Evolutionary conservation across 2,113 vertebrate genomes (phyloP).

Genomic region (Varanus komodoensis): DNA sequence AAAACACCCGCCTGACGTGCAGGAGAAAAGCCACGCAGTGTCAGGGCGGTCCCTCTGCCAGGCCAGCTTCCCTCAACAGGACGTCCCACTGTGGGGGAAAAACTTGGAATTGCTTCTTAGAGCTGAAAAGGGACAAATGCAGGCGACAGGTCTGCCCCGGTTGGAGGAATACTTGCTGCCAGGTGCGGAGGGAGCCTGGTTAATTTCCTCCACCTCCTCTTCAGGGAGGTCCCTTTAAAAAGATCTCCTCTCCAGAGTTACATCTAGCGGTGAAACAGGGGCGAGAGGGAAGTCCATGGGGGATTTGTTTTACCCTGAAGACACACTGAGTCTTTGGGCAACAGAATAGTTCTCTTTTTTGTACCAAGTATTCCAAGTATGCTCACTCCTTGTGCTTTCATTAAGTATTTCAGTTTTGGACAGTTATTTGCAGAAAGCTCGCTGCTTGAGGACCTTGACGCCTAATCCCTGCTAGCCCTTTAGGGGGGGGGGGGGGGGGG

Average conservation of each 20-base stretch:
- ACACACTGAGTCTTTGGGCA: background rate
- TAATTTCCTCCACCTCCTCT: no score
- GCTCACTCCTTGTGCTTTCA: background rate
- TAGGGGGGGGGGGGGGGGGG: background rate
- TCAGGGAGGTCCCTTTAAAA: background rate
- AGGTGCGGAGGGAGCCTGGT: background rate
- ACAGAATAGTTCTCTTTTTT: background rate
- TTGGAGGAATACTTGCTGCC: background rate
- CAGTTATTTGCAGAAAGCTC: background rate
- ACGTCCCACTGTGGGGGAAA: background rate
- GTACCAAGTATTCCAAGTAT: background rate
- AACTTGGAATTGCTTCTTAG: no score
- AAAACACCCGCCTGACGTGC: background rate
- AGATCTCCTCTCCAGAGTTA: background rate
- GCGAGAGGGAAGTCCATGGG: background rate
- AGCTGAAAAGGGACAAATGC: no score
- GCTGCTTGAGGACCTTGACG: background rate
- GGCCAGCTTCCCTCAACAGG: background rate
- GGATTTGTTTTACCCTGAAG: background rate
- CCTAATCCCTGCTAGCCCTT: accelerated
- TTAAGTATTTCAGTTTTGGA: background rate
- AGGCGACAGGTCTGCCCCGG: no score
- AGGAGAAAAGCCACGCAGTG: background rate
- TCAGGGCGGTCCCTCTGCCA: no score
- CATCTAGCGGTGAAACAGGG: background rate